Base-by-base conservation (phyloP, 2,888 invertebrate genomes). In the Beris chalybata region DNA sequence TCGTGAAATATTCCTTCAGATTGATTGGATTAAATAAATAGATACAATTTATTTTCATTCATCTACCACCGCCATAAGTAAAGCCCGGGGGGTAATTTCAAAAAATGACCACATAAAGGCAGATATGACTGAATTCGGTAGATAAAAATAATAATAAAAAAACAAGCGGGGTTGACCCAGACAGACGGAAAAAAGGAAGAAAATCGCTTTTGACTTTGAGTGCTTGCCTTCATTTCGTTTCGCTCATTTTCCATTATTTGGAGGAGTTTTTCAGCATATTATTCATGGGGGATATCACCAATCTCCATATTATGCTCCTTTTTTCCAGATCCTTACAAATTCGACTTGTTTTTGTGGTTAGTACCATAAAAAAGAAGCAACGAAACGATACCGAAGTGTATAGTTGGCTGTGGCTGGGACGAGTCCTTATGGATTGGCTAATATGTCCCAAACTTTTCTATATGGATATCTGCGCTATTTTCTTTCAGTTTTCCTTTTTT, bases 1-100 rank as follows among this genome's bases (percentile, higher is more conserved):
- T 38, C 5, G 9, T 38, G 3, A 54, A 31, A 48, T 59, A 47
- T 45, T 69, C 59, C 59, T 69, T 59, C 69, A 69, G 69, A 69
- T 69, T 69, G 69, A 69, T 69, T 66, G 69, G 69, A 69, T 69
- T 69, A 69, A 53, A 66, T 66, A 66, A 66, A 66, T 66, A 64
- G 66, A 64, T 64, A 59, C 66, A 69, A 69, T 69, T 69, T 69
- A 66, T 69, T 65, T 68, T 58, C 59, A 47, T 48, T 31, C 61
- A 53, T 66, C 45, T 9, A 4, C 44, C 65, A 63, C 47, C 7
- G 9, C 9, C 43, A 57, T 53, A 65, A 44, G 56, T 56, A 54
- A 22, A 54, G 44, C 66, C 48, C 32, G 43, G 47, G 38, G 65
- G 66, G 66, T 63, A 66, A 68, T 68, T 68, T 66, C 30, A 30